phyloP scores from a whole-genome alignment of 2,113 vertebrate genomes.

The Albula glossodonta region DNA sequence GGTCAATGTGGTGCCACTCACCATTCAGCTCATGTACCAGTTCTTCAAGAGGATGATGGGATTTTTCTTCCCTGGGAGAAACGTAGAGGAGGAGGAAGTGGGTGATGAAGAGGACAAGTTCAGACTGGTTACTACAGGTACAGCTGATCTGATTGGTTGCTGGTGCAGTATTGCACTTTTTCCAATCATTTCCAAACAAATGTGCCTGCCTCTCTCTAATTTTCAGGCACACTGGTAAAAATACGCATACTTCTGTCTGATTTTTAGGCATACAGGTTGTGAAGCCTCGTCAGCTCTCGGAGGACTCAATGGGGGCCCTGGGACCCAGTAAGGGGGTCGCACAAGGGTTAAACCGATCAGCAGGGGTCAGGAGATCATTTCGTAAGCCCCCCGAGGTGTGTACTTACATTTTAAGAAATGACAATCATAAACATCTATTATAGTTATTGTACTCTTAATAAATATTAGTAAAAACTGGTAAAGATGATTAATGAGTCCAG shows the following conservation, averaged over 20 bases:
- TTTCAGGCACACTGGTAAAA: too few species aligned
- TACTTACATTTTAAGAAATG: not conserved
- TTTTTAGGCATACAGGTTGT: conserved; percentile 85
- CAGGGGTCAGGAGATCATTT: conserved; percentile 94
- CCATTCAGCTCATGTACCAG: conserved; percentile 97
- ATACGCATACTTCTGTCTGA: too few species aligned
- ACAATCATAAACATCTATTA: too few species aligned
- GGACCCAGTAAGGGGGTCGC: conserved; percentile 88
- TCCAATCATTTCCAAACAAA: too few species aligned
- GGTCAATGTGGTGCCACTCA: conserved; percentile 97
- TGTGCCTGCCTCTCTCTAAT: too few species aligned
- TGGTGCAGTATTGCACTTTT: too few species aligned
- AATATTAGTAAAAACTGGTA: too few species aligned
- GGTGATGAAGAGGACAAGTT: conserved; percentile 97
- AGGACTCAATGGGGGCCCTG: conserved; percentile 81
- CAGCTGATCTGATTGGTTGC: not conserved
- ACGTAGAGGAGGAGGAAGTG: conserved; percentile 93
- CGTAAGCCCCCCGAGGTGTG: conserved; percentile 91
- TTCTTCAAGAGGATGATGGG: conserved; percentile 99
- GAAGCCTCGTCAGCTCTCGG: conserved; percentile 86
- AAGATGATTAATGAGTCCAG: too few species aligned
- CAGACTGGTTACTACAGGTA: conserved; percentile 94
- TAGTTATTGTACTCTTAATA: too few species aligned
- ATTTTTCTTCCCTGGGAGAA: conserved; percentile 96
- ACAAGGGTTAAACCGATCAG: conserved; percentile 87